Evolutionary conservation across 2,113 vertebrate species (phyloP).

Genomic region (Rhinogobius similis): DNA sequence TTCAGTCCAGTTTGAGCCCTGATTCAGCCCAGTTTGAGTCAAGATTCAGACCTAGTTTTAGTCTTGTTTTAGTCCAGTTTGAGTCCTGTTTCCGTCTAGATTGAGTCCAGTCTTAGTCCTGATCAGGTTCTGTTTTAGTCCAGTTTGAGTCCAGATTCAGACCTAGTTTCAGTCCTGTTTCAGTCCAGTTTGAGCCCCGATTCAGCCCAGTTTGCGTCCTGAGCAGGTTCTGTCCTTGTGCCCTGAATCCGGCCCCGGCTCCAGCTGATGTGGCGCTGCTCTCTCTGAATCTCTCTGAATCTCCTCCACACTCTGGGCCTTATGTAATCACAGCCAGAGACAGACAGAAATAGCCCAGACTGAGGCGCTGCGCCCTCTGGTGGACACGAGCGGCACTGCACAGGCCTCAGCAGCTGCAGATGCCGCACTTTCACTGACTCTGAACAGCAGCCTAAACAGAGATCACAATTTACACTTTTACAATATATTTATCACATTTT

Average conservation of each 20-base stretch:
- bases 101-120: too few relatives aligned
- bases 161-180: neutral
- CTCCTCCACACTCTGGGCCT: slow-evolving; percentile 67
- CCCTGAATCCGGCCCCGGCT: neutral
- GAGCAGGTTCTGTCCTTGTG: neutral
- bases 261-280: slow-evolving; percentile 52
- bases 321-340: slow-evolving; percentile 74
- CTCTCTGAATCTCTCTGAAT: slow-evolving; percentile 60
- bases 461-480: too few relatives aligned
- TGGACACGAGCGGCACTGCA: slow-evolving; percentile 31
- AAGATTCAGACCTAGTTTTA: too few relatives aligned
- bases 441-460: too few relatives aligned
- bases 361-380: slow-evolving; percentile 72
- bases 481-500: too few relatives aligned
- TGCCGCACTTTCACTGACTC: too few relatives aligned
- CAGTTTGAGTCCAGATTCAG: too few relatives aligned
- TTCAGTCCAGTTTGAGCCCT: neutral
- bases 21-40: neutral
- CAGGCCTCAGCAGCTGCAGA: neutral
- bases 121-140: too few relatives aligned
- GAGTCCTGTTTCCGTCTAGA: too few relatives aligned
- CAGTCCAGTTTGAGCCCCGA: neutral
- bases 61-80: too few relatives aligned
- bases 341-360: slow-evolving; percentile 72
- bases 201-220: neutral